Evolutionary conservation across 2,113 vertebrate genomes (phyloP).

Genomic region (Gobiocypris rarus): DNA sequence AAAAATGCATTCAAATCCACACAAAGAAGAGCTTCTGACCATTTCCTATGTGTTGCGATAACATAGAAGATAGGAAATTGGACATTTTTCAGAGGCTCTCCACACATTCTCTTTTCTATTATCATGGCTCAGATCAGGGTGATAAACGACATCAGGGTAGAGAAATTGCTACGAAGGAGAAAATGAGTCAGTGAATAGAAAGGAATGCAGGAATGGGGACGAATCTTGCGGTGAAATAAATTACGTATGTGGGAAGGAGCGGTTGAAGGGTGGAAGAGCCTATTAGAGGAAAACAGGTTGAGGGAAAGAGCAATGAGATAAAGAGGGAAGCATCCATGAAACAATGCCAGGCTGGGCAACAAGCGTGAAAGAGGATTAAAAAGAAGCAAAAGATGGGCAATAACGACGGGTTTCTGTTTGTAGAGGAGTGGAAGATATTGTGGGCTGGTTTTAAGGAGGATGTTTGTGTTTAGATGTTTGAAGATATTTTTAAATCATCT

Average conservation of each 20-base stretch:
- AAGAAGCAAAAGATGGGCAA: slow-evolving; percentile 4
- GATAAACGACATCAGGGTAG: slow-evolving; percentile 1
- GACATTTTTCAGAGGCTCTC: slow-evolving; percentile 15
- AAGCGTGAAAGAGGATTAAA: slow-evolving; percentile 25
- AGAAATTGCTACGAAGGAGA: neutral
- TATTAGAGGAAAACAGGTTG: slow-evolving; percentile 13
- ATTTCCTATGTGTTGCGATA: slow-evolving; percentile 49
- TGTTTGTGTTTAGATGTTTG: neutral
- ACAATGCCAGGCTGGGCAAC: slow-evolving; percentile 14
- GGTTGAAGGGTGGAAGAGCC: neutral
- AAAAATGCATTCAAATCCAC: slow-evolving; percentile 99
- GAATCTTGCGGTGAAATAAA: slow-evolving; percentile 20
- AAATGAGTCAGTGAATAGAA: slow-evolving; percentile 7
- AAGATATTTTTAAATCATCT: neutral
- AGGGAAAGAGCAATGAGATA: neutral
- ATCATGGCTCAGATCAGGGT: slow-evolving; percentile 19
- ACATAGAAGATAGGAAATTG: slow-evolving; percentile 39
- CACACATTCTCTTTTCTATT: slow-evolving; percentile 22
- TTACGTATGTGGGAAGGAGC: slow-evolving; percentile 3
- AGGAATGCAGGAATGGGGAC: slow-evolving; percentile 28
- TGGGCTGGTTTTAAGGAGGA: slow-evolving; percentile 2
- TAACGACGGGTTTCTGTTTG: slow-evolving; percentile 11
- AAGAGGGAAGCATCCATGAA: neutral
- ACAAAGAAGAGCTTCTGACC: slow-evolving; percentile 83
- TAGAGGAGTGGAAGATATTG: neutral